A percentile compares a stretch with the other conserved stretches of the same genome.
Evolutionary conservation across 2,797 vertebrate species (phyloP).

Genomic region (Enteromius fasciolatus): DNA sequence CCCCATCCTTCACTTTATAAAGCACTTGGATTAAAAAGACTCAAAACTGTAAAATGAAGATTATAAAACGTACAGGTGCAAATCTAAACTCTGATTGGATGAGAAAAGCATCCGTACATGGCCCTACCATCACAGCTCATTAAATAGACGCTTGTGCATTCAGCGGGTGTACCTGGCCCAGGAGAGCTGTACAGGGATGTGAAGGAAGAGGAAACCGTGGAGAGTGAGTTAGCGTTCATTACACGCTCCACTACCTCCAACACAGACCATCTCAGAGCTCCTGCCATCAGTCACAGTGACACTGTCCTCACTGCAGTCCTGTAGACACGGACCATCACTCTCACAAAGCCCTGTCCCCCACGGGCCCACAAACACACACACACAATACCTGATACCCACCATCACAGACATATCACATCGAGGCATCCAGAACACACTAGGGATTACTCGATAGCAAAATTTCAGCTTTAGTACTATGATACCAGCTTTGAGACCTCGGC

Average conservation of each 20-base stretch:
- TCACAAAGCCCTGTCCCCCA: slow-evolving; percentile 53
- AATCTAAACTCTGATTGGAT: slow-evolving; percentile 8
- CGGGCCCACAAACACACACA: slow-evolving; percentile 23
- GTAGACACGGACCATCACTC: slow-evolving; percentile 59
- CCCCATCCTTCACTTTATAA: neutral
- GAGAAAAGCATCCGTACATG: neutral
- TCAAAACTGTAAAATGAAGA: neutral
- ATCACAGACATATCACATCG: slow-evolving; percentile 25
- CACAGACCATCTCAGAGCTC: slow-evolving; percentile 58
- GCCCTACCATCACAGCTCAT: slow-evolving; percentile 5
- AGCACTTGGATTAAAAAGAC: neutral
- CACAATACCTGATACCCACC: slow-evolving; percentile 20
- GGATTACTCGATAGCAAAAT: neutral
- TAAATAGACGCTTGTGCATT: slow-evolving; percentile 37
- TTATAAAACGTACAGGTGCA: neutral
- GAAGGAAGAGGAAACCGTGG: slow-evolving; percentile 12
- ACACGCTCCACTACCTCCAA: slow-evolving; percentile 74
- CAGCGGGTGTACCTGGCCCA: slow-evolving; percentile 42
- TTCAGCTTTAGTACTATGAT: neutral
- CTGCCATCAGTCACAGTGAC: slow-evolving; percentile 51
- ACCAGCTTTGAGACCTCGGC: neutral
- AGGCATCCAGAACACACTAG: neutral
- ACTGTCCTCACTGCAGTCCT: slow-evolving; percentile 56
- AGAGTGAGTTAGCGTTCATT: slow-evolving; percentile 73
- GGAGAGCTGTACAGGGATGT: slow-evolving; percentile 42